Evolutionary conservation across 1,140 invertebrate genomes (phyloP), one percentile per base, ranked within the genome.

Genomic region (Oscheius sp.): DNA sequence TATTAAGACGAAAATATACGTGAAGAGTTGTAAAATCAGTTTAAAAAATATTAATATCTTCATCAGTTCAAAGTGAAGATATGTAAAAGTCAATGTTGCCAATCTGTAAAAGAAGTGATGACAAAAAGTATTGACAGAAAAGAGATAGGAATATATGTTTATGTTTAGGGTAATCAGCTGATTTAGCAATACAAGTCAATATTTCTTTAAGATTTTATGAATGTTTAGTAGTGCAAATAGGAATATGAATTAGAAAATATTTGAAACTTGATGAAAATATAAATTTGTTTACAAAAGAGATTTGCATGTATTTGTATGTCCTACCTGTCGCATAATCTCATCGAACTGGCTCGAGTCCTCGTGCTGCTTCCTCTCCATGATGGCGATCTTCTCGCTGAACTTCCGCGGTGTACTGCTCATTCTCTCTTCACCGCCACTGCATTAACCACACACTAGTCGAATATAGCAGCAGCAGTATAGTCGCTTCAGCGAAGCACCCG

Each of bases 301-400:
- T n/a, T n/a, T 31, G 29, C 18, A n/a, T 23, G 28, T 78, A 28
- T 77, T 82, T 26, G 80, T 83, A 3, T 69, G 32, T 4, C 75
- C 59, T 28, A 84, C 81, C 38, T 83, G 79, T n/a, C 73, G 69
- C 82, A 83, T 82, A 26, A 83, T 82, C 38, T 75, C 75, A 32
- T 71, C 45, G 63, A 83, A 83, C 15, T 71, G 55, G 15, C 78
- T 80, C 45, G 76, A 64, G 23, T 83, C 81, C 63, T 83, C 81
- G 52, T 79, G 79, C 63, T 81, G 78, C 67, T 83, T 83, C 32
- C 82, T 61, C 38, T 82, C 74, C 72, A 80, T 55, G n/a, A 82
- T 80, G 3, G 79, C 81, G 58, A 83, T 83, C 69, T 83, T 83
- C 55, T 83, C 81, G 76, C 82, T 84, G 64, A 83, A 83, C 62